Percentiles rank a stretch among this genome's conserved stretches.
These are phyloP conservation scores for Sebastes wilsoni DNA, from an alignment of 2,797 vertebrate genomes.

Conservation along the genomic window DNA sequence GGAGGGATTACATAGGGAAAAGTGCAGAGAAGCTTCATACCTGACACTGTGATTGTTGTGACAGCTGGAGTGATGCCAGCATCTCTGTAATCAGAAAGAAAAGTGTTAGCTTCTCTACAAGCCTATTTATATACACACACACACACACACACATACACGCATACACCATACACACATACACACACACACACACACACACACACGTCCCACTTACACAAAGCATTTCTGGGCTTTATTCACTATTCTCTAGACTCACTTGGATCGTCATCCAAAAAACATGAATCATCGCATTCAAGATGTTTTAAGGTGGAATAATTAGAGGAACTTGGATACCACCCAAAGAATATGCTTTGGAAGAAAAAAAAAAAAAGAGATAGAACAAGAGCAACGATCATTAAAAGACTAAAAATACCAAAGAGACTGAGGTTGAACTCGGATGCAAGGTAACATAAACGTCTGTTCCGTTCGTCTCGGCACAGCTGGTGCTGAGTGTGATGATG, in stretches of 20 bases:
- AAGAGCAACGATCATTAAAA: constrained; percentile 11
- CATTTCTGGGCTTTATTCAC: constrained; percentile 28
- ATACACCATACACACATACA: neutral
- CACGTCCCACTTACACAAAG: neutral
- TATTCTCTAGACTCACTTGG: constrained; percentile 23
- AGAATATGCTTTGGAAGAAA: constrained; percentile 11
- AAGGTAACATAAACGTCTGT: constrained; percentile 19
- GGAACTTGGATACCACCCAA: constrained; percentile 39
- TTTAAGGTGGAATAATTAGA: constrained; percentile 46
- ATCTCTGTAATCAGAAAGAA: constrained; percentile 83
- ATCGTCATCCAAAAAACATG: constrained; percentile 51
- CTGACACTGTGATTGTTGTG: constrained; percentile 91
- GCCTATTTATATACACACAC: constrained; percentile 5
- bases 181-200: neutral
- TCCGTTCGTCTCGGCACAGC: constrained; percentile 21
- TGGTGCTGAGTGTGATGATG: constrained; percentile 6
- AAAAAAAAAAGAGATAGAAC: neutral
- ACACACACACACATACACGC: neutral
- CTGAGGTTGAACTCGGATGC: constrained; percentile 18
- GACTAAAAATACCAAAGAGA: constrained; percentile 39
- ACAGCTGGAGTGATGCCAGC: constrained; percentile 92
- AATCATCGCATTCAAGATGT: constrained; percentile 48
- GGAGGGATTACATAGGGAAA: constrained; percentile 22
- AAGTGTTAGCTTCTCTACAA: constrained; percentile 29
- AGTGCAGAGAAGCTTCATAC: constrained; percentile 72